A percentile compares a stretch with the other conserved stretches of the same genome.
Conservation (phyloP, 2,797 vertebrate species). For the Chaetodon trifasciatus region DNA sequence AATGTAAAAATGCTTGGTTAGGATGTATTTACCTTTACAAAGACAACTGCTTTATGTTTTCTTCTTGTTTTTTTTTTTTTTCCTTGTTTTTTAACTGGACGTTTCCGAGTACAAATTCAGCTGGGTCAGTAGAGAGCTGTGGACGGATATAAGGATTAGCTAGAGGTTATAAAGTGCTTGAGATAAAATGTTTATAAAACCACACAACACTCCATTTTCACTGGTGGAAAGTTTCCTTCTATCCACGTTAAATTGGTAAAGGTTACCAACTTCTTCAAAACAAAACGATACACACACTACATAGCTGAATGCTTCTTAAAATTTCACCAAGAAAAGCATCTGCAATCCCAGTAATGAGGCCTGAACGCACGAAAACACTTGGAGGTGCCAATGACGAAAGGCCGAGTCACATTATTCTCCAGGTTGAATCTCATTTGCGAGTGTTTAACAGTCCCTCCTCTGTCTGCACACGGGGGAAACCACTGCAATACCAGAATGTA, state of each 20-base stretch:
- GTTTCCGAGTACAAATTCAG: conserved; percentile 74
- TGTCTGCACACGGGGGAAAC: conserved; percentile 19
- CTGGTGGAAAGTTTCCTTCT: conserved; percentile 72
- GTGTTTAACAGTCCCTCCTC: conserved; percentile 38
- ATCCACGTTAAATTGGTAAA: conserved; percentile 71
- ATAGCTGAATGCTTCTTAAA: conserved; percentile 62
- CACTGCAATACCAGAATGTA: conserved; percentile 22
- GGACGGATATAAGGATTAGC: conserved; percentile 83
- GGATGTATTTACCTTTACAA: conserved; percentile 77
- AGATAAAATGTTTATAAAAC: conserved; percentile 87
- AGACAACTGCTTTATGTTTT: conserved; percentile 60
- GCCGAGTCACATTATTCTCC: conserved; percentile 66
- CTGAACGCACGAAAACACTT: conserved; percentile 61
- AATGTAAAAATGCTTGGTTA: conserved; percentile 74
- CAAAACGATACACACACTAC: conserved; percentile 47
- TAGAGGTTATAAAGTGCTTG: conserved; percentile 90
- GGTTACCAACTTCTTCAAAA: conserved; percentile 68
- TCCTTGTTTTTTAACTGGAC: conserved; percentile 53
- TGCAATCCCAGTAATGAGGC: conserved; percentile 55
- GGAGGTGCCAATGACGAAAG: conserved; percentile 49
- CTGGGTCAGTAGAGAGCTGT: conserved; percentile 76
- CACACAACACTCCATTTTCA: conserved; percentile 81
- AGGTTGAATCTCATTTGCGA: conserved; percentile 73
- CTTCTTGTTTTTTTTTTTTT: background rate
- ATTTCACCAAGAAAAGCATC: conserved; percentile 57